Evolutionary conservation across 2,888 invertebrate species (phyloP), one percentile per base, ranked within the genome.

Genomic region (Diplazon laetatorius): DNA sequence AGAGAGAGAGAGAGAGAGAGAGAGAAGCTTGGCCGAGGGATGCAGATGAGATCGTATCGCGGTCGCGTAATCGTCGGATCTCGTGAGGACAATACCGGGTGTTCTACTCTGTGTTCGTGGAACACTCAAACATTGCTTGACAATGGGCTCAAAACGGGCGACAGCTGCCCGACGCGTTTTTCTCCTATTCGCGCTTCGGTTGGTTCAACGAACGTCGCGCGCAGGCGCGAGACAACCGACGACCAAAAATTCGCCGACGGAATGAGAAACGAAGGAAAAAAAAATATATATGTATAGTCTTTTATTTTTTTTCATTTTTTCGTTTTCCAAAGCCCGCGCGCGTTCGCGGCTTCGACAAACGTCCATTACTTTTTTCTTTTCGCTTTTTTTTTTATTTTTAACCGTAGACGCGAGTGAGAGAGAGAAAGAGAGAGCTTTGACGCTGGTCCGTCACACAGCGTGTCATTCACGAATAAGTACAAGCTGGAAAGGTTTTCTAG

Each of bases 1-100:
- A 48, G 68, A 37, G 9, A 76, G 48, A 65, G 48, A 68, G 68
- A 44, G 50, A 30, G 71, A 72, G 77, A 46, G 71, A 79, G 78
- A 69, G 48, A 72, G 77, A 76, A 78, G 76, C 55, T 30, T n/a
- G 62, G 74, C 76, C 83, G 84, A 85, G 79, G 87, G 89, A 90
- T 90, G 90, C 89, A 90, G 90, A 90, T 90, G 90, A 89, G 90
- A 90, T 90, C 78, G 83, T 90, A 90, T 90, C 90, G 85, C 55
- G 77, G 70, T 65, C 82, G 85, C 83, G 88, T 89, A 89, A 90
- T 90, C 90, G 87, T 85, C 84, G 85, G 89, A 90, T 90, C 90
- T 90, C 86, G 81, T 75, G 85, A 83, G 88, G 86, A 90, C 89
- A 90, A 90, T 90, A 88, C 89, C 86, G 87, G 87, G 87, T 87